Evolutionary conservation across 1,140 invertebrate species (phyloP), one percentile per base, ranked within the genome.

Genomic region (Saxidomus purpurata): DNA sequence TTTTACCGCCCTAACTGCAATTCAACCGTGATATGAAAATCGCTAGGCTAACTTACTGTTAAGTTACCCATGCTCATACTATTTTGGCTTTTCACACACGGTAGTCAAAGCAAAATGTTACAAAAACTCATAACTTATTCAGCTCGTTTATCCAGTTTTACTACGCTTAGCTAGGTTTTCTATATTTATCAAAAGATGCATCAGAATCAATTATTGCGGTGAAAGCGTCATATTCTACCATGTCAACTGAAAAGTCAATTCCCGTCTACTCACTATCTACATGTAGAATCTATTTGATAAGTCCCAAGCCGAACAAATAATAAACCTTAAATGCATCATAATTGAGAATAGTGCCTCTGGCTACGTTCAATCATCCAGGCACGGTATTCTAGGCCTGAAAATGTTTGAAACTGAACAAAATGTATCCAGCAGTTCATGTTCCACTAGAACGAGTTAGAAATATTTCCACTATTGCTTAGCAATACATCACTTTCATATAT

Each of bases 131-230:
- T 80, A 71, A 81, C 22, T 49, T 63, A 88, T 79, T 79, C 77
- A 88, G 59, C 59, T 69, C n/a, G 77, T 88, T 88, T 80, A 88
- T 47, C 86, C 38, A 88, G 77, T 85, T 85, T 85, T 74, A 74
- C 47, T 55, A 85, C 83, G 77, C 86, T 67, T 31, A 63, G 76
- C 25, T 80, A 40, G 38, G n/a, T 80, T 49, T 61, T 1, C 86
- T 63, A 63, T 71, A 80, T 81, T 67, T 81, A 80, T 76, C 55
- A 67, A 43, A 52, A 52, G 47, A 79, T 55, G 76, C 76, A 79
- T 52, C 76, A 2, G 76, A 79, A 79, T 79, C 76, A 79, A 79
- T 52, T 52, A 36, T 25, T 34, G 25, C 25, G 17, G 47, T 15
- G 49, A 71, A 71, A 38, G 67, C 31, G 13, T 79, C 47, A 9